Evolutionary conservation across 2,888 invertebrate species (phyloP), one percentile per base, ranked within the genome.

Genomic region (Stomorhina lunata): DNA sequence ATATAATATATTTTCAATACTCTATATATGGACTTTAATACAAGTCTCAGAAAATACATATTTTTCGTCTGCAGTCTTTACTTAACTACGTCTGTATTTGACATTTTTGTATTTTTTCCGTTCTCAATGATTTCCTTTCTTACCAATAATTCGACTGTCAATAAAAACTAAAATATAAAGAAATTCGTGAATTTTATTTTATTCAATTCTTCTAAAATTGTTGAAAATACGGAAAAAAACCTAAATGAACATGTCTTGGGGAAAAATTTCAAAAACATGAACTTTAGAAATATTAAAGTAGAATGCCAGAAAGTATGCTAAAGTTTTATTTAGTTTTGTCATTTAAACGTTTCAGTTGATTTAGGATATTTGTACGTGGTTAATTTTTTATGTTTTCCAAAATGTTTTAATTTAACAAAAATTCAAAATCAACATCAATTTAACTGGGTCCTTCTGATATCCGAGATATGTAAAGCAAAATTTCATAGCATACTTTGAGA

Each of bases 41-140:
- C n/a, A n/a, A n/a, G n/a, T n/a, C n/a, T n/a, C n/a, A n/a, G n/a
- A n/a, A n/a, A n/a, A n/a, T n/a, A n/a, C n/a, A n/a, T n/a, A n/a
- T 45, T 32, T 12, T 48, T 48, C 20, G n/a, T 43, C 4, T 43
- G 43, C n/a, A n/a, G n/a, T n/a, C n/a, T n/a, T n/a, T n/a, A n/a
- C n/a, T n/a, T n/a, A n/a, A n/a, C n/a, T 22, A 10, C 12, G 22
- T 20, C 1, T 73, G 29, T 43, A 15, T 53, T 73, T 63, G 73
- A 73, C 63, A 73, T 12, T 15, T 29, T 50, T 48, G 7, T 40
- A n/a, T 57, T 20, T 37, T 29, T 53, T 17, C 2, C 12, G 17
- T n/a, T 59, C 3, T 32, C n/a, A n/a, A n/a, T n/a, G n/a, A n/a
- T n/a, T n/a, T n/a, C n/a, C 43, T 27, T 40, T 17, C 53, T 43